Evolutionary conservation across 2,113 vertebrate species (phyloP), one percentile per base, ranked within the genome.

Genomic region (Sylvia atricapilla): DNA sequence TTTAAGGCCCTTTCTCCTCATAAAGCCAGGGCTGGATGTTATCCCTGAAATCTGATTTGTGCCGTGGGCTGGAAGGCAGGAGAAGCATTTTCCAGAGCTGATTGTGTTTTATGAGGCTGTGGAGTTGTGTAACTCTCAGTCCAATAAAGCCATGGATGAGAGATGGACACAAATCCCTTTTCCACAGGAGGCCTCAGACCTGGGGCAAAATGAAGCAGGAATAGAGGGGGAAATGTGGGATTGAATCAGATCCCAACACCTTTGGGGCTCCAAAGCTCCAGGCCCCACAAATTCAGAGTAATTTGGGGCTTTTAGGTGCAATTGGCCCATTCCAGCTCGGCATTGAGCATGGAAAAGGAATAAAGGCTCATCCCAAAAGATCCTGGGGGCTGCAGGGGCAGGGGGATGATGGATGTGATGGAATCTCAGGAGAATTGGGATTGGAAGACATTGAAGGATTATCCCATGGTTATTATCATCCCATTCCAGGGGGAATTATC

Each of bases 11-110:
- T 62, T 72, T 74, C 77, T 96, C 50, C 70, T 84, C 95, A 15
- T 84, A 92, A 91, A 50, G 52, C 18, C 5, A 15, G 90, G 89
- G 95, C 75, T 47, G 93, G 58, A 14, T 79, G 79, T 83, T 87
- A 70, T 92, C 70, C 93, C 62, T 87, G 75, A 63, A 78, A 94
- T 95, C 76, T 88, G 94, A 69, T 97, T 86, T 95, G 69, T 86
- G 77, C 80, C 67, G 41, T 64, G 83, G 75, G 91, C 68, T 84
- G 75, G 17, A 23, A 94, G 63, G 18, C 47, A 95, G 50, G 60
- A 88, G 80, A 86, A 93, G 93, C 30, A 12, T 74, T 94, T 83
- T 66, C 35, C 33, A 19, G 73, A 70, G 75, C 28, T 95, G 68
- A 96, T 91, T 94, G 93, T 73, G 27, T 89, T 96, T 68, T 37